Evolutionary conservation across 2,113 vertebrate species (phyloP).

Genomic region (Phylloscopus trochilus): DNA sequence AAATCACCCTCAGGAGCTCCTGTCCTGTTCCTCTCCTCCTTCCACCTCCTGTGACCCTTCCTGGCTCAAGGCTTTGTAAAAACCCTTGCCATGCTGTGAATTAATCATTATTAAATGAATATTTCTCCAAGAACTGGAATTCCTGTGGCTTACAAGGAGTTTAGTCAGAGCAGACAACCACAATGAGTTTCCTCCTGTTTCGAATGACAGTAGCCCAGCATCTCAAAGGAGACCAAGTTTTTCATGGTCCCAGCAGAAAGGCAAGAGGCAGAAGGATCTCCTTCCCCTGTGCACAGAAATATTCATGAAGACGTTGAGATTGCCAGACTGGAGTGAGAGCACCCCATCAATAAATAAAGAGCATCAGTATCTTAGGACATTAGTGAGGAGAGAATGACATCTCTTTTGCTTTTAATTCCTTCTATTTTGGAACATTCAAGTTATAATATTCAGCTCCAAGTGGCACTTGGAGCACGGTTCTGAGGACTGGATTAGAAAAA

Average conservation of each 20-base stretch:
- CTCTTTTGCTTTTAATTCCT: slow-evolving; percentile 25
- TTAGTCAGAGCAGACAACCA: background rate
- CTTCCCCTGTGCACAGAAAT: background rate
- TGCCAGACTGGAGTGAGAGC: background rate
- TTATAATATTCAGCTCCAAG: slow-evolving; percentile 6
- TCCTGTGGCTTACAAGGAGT: background rate
- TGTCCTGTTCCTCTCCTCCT: background rate
- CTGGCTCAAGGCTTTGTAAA: background rate
- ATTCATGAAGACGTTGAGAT: slow-evolving; percentile 49
- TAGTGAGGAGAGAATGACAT: background rate
- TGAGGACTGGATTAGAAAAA: background rate
- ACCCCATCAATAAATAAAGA: slow-evolving; percentile 55
- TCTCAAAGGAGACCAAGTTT: background rate
- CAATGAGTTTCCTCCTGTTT: background rate
- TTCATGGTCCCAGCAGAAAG: background rate
- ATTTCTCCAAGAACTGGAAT: background rate
- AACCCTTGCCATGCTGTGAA: background rate
- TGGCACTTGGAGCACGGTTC: background rate
- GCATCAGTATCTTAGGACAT: background rate
- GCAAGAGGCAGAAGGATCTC: background rate
- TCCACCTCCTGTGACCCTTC: background rate
- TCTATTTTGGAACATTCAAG: slow-evolving; percentile 12
- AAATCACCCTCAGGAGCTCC: background rate
- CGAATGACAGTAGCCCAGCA: background rate
- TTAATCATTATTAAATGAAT: background rate